A percentile compares a stretch with the other conserved stretches of the same genome.
These are phyloP conservation scores for Dermochelys coriacea DNA, from an alignment of 2,797 vertebrate genomes.

Conservation along the genomic window DNA sequence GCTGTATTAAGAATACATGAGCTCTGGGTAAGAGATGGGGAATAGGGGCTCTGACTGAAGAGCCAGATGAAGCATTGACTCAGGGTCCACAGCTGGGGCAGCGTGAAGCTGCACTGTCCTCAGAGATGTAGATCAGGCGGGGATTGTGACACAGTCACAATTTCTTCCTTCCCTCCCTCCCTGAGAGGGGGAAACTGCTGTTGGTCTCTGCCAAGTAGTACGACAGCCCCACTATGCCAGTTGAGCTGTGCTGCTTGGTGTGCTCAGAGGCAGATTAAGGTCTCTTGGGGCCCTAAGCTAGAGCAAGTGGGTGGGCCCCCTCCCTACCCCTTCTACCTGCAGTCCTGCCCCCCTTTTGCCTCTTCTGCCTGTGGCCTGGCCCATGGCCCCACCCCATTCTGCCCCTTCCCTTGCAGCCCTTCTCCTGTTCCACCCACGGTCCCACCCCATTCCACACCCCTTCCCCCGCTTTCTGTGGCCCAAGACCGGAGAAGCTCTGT, in stretches of 20 bases:
- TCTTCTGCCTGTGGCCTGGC: too few species aligned
- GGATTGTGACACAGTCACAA: fast-evolving
- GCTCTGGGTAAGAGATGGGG: background rate
- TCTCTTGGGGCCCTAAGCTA: too few species aligned
- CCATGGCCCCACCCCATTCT: too few species aligned
- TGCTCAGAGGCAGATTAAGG: too few species aligned
- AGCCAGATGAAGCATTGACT: background rate
- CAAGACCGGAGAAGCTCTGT: too few species aligned
- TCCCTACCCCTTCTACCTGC: too few species aligned
- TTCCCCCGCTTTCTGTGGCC: too few species aligned
- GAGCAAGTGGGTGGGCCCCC: too few species aligned
- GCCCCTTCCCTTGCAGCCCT: too few species aligned
- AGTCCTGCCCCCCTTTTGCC: too few species aligned
- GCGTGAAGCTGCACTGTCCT: fast-evolving
- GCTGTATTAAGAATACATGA: background rate
- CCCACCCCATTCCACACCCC: too few species aligned
- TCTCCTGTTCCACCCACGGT: too few species aligned
- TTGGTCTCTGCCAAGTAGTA: background rate
- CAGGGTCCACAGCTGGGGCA: background rate
- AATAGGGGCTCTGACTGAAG: background rate
- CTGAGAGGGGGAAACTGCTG: background rate
- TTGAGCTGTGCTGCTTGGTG: background rate
- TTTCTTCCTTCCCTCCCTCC: background rate
- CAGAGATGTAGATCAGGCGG: background rate
- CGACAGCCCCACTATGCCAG: fast-evolving